Conservation (phyloP, 2,888 invertebrate species). For the Tridacna crocea region DNA sequence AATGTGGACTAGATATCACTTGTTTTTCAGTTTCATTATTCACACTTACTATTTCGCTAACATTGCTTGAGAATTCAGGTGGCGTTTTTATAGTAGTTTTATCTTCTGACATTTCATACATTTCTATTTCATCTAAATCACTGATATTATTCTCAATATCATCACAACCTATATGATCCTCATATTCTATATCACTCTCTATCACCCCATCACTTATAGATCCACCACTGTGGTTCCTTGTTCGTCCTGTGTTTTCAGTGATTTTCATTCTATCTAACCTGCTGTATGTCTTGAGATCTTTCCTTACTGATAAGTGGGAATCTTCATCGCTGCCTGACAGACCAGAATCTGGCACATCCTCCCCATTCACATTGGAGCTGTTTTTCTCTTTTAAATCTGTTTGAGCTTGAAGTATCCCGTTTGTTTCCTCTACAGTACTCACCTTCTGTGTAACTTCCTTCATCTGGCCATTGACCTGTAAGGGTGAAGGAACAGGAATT, state of each 20-base stretch:
- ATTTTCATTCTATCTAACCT: constrained; percentile 44
- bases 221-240: constrained; percentile 52
- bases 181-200: constrained; percentile 59
- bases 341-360: constrained; percentile 12
- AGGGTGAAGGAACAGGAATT: not conserved
- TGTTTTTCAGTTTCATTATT: constrained; percentile 34
- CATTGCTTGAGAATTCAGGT: constrained; percentile 5
- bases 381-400: not conserved
- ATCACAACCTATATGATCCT: constrained; percentile 65
- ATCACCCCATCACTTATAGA: constrained; percentile 52
- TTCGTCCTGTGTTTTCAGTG: constrained; percentile 33
- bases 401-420: not conserved
- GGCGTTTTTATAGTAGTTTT: constrained; percentile 11
- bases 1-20: constrained; percentile 47
- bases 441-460: constrained; percentile 15
- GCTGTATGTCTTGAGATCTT: constrained; percentile 64
- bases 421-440: not conserved
- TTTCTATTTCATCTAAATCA: constrained; percentile 52
- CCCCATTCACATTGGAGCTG: not conserved
- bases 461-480: not conserved
- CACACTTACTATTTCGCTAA: constrained; percentile 2
- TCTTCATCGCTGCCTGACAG: constrained; percentile 56
- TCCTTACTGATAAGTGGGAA: constrained; percentile 58
- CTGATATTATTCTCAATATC: constrained; percentile 54
- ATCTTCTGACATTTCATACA: constrained; percentile 35